These are phyloP conservation scores for Rafetus swinhoei DNA, from an alignment of 2,113 vertebrate species.

Conservation along the genomic window DNA sequence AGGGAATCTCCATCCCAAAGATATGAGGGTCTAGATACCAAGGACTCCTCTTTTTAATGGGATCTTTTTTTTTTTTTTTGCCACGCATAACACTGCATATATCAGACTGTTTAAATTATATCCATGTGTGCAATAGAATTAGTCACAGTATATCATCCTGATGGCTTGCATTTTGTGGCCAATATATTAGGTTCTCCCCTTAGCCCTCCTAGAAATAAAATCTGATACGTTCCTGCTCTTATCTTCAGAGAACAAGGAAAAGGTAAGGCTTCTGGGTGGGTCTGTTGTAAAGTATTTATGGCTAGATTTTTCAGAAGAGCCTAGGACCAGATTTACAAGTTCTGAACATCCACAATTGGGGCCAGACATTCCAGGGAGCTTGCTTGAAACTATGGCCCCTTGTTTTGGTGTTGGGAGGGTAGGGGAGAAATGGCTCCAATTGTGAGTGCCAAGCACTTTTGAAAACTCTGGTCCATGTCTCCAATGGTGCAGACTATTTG, in stretches of 20 bases:
- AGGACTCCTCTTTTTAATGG: conserved; percentile 22
- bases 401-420: conserved; percentile 2
- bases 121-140: rapidly evolving
- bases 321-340: neutral
- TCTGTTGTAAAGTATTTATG: neutral
- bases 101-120: neutral
- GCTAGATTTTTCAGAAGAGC: neutral
- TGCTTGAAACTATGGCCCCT: neutral
- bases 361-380: neutral
- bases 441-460: neutral
- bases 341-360: neutral
- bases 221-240: too few relatives aligned
- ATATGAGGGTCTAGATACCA: conserved; percentile 18
- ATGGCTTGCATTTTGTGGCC: neutral
- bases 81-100: neutral
- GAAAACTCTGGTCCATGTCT: neutral
- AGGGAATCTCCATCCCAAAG: conserved; percentile 9
- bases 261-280: neutral
- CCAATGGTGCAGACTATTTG: neutral
- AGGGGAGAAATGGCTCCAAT: neutral
- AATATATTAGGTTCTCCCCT: neutral
- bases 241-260: neutral
- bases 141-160: neutral
- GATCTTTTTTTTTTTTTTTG: neutral
- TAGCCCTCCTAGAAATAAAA: conserved; percentile 9